These are phyloP conservation scores for Girardinichthys multiradiatus DNA, from an alignment of 2,113 vertebrate species.

Conservation along the genomic window DNA sequence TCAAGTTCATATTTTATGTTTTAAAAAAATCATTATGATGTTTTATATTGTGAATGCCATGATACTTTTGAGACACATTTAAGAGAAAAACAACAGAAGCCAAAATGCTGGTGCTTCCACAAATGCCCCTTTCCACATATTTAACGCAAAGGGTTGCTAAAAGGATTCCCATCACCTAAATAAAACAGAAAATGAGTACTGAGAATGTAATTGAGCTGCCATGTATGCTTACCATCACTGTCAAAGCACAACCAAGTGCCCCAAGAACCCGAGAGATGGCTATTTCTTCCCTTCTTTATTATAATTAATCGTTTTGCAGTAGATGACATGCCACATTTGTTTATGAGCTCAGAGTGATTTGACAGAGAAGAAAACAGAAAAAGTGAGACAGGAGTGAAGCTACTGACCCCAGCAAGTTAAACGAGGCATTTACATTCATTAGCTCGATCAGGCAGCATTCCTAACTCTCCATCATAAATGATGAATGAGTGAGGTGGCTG, in stretches of 20 bases:
- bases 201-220: conserved; percentile 80
- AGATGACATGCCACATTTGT: conserved; percentile 79
- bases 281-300: conserved; percentile 75
- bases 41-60: too few species aligned
- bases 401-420: conserved; percentile 70
- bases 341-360: conserved; percentile 68
- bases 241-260: conserved; percentile 73
- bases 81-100: conserved; percentile 15
- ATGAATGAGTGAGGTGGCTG: conserved; percentile 70
- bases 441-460: conserved; percentile 72
- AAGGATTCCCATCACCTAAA: conserved; percentile 57
- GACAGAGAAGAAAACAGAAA: conserved; percentile 72
- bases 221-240: conserved; percentile 79
- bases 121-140: conserved; percentile 48
- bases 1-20: too few species aligned
- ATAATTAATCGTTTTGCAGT: conserved; percentile 74
- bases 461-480: conserved; percentile 73
- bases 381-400: conserved; percentile 46
- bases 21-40: too few species aligned
- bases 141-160: conserved; percentile 45
- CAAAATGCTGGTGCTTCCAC: conserved; percentile 27
- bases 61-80: conserved; percentile 15
- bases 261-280: conserved; percentile 61
- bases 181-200: conserved; percentile 66
- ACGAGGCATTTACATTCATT: conserved; percentile 76